Conservation (phyloP, 2,888 invertebrate genomes). For the Neria commutata region DNA sequence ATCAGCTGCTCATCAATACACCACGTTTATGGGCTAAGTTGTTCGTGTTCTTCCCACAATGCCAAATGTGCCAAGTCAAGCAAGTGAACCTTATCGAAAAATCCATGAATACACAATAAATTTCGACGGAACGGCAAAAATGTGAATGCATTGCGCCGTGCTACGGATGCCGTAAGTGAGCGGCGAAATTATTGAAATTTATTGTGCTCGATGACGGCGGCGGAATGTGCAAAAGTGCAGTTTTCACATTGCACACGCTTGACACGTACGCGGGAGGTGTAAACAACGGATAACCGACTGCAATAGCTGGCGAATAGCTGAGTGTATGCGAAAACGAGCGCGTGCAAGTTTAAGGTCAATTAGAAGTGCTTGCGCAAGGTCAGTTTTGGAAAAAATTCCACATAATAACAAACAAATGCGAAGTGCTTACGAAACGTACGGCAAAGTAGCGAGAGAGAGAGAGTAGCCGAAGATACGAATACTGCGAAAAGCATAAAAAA, state of each 20-base stretch:
- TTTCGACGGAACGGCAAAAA: too few species aligned
- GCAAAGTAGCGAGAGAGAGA: constrained; percentile 25
- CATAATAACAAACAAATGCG: not conserved
- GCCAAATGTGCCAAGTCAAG: too few species aligned
- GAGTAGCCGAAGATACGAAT: constrained; percentile 27
- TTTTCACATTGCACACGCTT: not conserved
- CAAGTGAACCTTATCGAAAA: too few species aligned
- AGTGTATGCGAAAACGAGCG: not conserved
- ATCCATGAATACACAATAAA: not conserved
- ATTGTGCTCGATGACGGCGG: too few species aligned
- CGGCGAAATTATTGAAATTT: not conserved
- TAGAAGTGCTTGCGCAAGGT: constrained; percentile 49
- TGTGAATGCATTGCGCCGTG: too few species aligned
- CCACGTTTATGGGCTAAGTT: too few species aligned
- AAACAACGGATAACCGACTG: not conserved
- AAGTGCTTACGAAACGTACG: not conserved
- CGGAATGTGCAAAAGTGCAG: not conserved
- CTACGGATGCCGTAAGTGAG: too few species aligned
- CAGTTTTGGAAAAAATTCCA: constrained; percentile 28
- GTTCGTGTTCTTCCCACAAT: too few species aligned
- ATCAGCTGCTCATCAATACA: too few species aligned
- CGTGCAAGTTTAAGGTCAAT: constrained; percentile 41
- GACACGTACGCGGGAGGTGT: not conserved
- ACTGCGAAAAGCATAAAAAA: constrained; percentile 25
- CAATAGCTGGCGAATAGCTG: not conserved